phyloP scores from a whole-genome alignment of 2,797 vertebrate genomes.

The Lepilemur ruficaudatus region DNA sequence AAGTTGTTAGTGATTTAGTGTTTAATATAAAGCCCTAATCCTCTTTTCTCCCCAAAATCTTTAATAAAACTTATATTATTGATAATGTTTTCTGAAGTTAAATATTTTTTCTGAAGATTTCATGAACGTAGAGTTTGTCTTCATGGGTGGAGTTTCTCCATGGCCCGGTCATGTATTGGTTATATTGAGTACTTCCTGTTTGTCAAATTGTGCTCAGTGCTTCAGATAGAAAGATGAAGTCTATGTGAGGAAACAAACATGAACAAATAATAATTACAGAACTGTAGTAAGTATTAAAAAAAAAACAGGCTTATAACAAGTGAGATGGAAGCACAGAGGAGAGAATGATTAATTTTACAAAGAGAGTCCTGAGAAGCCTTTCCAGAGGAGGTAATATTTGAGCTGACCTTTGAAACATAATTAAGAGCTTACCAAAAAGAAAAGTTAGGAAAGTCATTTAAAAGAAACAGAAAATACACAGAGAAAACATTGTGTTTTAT shows the following conservation, averaged over 20 bases:
- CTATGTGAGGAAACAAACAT: background rate
- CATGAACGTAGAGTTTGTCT: background rate
- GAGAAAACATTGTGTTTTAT: background rate
- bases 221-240: slow-evolving; percentile 3
- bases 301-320: background rate
- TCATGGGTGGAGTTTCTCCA: background rate
- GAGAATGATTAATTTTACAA: slow-evolving; percentile 12
- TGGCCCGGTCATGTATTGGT: background rate
- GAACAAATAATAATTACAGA: background rate
- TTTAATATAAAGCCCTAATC: background rate
- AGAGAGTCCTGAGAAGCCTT: background rate
- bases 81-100: slow-evolving; percentile 31
- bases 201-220: background rate
- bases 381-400: background rate
- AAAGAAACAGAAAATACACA: background rate
- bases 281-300: background rate
- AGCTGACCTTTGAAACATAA: slow-evolving; percentile 2
- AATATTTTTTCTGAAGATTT: slow-evolving; percentile 22
- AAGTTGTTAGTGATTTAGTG: slow-evolving; percentile 27
- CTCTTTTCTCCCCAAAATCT: background rate
- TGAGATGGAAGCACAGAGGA: background rate
- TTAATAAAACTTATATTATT: background rate
- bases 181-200: background rate
- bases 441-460: background rate
- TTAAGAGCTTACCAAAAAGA: background rate